These are phyloP conservation scores for Petaurus breviceps DNA, from an alignment of 2,113 vertebrate species.

Conservation along the genomic window DNA sequence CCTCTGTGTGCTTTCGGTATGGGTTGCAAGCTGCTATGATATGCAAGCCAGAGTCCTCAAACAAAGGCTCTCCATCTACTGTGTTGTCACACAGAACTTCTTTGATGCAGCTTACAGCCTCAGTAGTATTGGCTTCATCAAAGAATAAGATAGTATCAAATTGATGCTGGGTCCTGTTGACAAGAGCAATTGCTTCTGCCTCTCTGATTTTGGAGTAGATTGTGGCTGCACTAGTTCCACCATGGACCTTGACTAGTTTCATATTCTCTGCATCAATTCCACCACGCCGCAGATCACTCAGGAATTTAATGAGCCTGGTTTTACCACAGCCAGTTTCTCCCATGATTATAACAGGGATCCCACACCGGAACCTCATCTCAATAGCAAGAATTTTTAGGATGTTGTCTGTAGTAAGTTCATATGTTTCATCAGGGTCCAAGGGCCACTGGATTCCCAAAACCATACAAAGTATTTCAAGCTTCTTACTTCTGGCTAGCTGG, in stretches of 20 bases:
- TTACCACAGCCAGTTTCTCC: conserved; percentile 98
- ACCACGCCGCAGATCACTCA: conserved; percentile 88
- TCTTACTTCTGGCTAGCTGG: conserved; percentile 86
- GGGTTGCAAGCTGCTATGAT: conserved; percentile 98
- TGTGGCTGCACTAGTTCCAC: conserved; percentile 91
- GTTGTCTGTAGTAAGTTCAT: conserved; percentile 96
- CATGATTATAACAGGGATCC: conserved; percentile 97
- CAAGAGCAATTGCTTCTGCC: conserved; percentile 85
- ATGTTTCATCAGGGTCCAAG: conserved; percentile 92
- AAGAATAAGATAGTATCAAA: conserved; percentile 95
- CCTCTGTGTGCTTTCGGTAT: conserved; percentile 92
- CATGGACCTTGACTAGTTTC: conserved; percentile 96
- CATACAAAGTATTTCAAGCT: conserved; percentile 90
- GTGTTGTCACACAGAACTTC: conserved; percentile 94
- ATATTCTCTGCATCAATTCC: conserved; percentile 86
- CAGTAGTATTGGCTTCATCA: conserved; percentile 97
- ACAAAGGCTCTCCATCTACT: conserved; percentile 86
- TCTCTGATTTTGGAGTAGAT: conserved; percentile 89
- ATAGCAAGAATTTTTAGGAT: conserved; percentile 95
- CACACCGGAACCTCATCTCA: conserved; percentile 96
- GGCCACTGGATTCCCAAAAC: conserved; percentile 91
- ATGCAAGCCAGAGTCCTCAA: conserved; percentile 83
- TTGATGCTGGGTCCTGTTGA: conserved; percentile 84
- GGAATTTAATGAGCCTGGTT: conserved; percentile 93
- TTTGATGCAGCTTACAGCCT: conserved; percentile 95